Evolutionary conservation across 2,888 invertebrate species (phyloP).

Genomic region (Allygus modestus): DNA sequence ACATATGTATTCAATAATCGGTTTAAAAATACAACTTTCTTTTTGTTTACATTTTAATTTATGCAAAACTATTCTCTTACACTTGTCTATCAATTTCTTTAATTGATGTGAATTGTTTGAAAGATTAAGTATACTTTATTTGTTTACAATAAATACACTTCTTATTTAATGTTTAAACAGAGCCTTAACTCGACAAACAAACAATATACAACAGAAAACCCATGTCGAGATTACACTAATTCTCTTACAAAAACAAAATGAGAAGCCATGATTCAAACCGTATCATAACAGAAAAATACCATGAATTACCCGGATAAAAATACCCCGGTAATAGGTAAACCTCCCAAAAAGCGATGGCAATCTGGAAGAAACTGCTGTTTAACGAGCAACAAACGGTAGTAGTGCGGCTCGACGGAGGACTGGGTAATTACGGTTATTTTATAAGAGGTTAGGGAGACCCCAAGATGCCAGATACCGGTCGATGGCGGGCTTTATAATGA

Average conservation of each 20-base stretch:
- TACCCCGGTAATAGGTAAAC: conserved; percentile 4
- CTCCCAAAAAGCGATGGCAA: conserved; percentile 42
- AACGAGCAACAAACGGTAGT: background rate
- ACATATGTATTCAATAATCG: too few relatives aligned
- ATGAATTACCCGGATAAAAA: background rate
- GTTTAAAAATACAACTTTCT: too few relatives aligned
- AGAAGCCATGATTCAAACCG: background rate
- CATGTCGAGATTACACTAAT: too few relatives aligned
- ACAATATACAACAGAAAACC: too few relatives aligned
- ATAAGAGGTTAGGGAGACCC: conserved; percentile 48
- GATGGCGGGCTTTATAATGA: conserved; percentile 25
- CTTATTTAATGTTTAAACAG: too few relatives aligned
- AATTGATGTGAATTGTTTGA: too few relatives aligned
- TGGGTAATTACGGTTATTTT: conserved; percentile 50
- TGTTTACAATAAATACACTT: too few relatives aligned
- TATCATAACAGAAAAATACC: conserved; percentile 8
- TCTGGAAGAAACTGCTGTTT: conserved; percentile 3
- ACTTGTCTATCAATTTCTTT: too few relatives aligned
- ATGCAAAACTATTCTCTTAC: too few relatives aligned
- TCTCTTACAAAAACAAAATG: background rate
- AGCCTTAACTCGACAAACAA: too few relatives aligned
- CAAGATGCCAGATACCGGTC: conserved; percentile 20
- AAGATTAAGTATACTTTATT: too few relatives aligned
- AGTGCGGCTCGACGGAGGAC: background rate
- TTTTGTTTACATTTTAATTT: too few relatives aligned